A percentile compares a stretch with the other conserved stretches of the same genome.
Conservation (phyloP, 2,888 invertebrate genomes). For the Heliothis peltigera region DNA sequence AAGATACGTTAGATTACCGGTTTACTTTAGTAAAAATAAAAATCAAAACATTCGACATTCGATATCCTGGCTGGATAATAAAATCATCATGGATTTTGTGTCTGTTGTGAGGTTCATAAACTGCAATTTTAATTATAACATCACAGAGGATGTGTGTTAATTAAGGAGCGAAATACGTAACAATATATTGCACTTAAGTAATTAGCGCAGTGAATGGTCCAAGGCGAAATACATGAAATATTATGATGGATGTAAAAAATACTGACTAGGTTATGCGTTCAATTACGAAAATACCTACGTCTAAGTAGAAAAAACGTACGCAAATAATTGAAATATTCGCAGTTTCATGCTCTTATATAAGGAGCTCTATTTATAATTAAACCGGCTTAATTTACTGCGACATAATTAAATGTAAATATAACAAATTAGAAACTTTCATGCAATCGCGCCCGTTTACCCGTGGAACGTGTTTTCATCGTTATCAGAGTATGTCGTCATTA, state of each 20-base stretch:
- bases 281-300: slow-evolving; percentile 25
- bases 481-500: slow-evolving; percentile 87
- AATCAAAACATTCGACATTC: slow-evolving; percentile 25
- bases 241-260: slow-evolving; percentile 50
- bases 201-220: slow-evolving; percentile 72
- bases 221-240: slow-evolving; percentile 68
- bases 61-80: background rate
- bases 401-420: slow-evolving; percentile 44
- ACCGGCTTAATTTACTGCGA: slow-evolving; percentile 11
- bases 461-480: slow-evolving; percentile 78
- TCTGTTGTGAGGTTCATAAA: slow-evolving; percentile 64
- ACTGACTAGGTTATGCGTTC: slow-evolving; percentile 5
- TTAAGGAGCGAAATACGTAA: slow-evolving; percentile 73
- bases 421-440: slow-evolving; percentile 52
- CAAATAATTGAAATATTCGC: slow-evolving; percentile 7
- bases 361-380: background rate
- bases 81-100: slow-evolving; percentile 6
- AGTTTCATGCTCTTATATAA: slow-evolving; percentile 29
- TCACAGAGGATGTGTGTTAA: slow-evolving; percentile 75
- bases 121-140: slow-evolving; percentile 67
- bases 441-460: slow-evolving; percentile 52
- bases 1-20: slow-evolving; percentile 15
- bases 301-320: slow-evolving; percentile 18
- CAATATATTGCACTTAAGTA: slow-evolving; percentile 71
- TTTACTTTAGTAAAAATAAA: slow-evolving; percentile 13